These are phyloP conservation scores for Glyphotaelius pellucidus DNA, from an alignment of 2,888 invertebrate species.

Conservation along the genomic window DNA sequence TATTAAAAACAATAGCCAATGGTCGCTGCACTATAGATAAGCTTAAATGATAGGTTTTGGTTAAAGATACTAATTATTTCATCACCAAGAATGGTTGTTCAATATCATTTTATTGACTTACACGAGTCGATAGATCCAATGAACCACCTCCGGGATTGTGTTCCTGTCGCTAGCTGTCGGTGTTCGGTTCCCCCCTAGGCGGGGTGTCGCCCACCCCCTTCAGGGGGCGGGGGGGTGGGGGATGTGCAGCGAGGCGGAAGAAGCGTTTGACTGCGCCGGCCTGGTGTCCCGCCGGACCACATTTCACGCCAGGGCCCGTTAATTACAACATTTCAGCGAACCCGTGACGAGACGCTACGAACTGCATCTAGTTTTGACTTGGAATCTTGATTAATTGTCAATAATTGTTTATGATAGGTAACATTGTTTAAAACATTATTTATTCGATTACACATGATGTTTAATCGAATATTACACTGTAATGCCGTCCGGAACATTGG, in stretches of 20 bases:
- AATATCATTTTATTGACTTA: neutral
- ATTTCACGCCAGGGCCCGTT: constrained; percentile 47
- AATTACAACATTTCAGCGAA: constrained; percentile 46
- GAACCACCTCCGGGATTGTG: neutral
- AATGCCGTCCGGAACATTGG: no score
- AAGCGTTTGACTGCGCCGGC: constrained; percentile 26
- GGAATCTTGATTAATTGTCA: neutral
- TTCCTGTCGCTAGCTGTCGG: constrained; percentile 15
- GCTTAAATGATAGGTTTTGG: neutral
- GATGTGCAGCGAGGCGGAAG: constrained; percentile 22
- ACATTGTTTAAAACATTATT: neutral
- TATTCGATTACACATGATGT: no score
- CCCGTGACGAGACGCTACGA: neutral
- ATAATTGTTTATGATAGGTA: neutral
- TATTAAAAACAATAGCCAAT: no score
- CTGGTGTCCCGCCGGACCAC: constrained; percentile 38
- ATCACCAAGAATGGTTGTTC: neutral
- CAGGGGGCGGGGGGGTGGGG: neutral
- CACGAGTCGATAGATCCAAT: neutral
- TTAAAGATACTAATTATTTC: neutral
- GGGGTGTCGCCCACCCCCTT: neutral
- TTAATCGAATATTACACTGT: no score
- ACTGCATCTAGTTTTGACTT: constrained; percentile 7
- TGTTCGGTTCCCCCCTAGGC: neutral
- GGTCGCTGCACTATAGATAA: neutral